A percentile compares a stretch with the other conserved stretches of the same genome.
Evolutionary conservation across 2,888 invertebrate species (phyloP).

Genomic region (Girardia tigrina): DNA sequence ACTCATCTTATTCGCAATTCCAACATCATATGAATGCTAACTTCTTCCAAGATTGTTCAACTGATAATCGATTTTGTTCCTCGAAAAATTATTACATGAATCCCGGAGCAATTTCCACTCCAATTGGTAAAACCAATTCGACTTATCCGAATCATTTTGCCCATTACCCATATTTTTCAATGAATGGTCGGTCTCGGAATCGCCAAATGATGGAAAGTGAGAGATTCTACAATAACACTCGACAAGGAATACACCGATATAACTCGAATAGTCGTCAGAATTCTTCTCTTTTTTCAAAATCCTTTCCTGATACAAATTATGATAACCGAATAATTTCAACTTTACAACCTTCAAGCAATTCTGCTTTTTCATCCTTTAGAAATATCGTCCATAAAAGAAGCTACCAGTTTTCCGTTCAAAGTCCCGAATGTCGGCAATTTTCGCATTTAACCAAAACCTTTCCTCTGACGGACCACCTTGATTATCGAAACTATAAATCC

Average conservation of each 20-base stretch:
- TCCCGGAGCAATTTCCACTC: not conserved
- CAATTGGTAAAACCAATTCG: not conserved
- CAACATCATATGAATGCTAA: not conserved
- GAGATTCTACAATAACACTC: not conserved
- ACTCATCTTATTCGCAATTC: not conserved
- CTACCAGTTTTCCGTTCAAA: constrained; percentile 1
- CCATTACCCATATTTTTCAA: not conserved
- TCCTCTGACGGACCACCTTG: not conserved
- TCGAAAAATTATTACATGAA: constrained; percentile 1
- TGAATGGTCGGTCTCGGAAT: not conserved
- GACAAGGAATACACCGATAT: not conserved
- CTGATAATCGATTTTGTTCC: not conserved
- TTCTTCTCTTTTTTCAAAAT: not conserved
- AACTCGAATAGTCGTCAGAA: constrained; percentile 1
- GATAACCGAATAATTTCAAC: not conserved
- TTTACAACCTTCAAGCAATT: not conserved
- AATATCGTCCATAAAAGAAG: constrained; percentile 5
- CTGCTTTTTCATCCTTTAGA: not conserved
- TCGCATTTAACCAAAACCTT: not conserved
- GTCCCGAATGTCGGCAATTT: constrained; percentile 2
- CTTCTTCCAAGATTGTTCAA: not conserved
- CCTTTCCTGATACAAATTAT: not conserved
- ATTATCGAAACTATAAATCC: not conserved
- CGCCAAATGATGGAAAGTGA: not conserved
- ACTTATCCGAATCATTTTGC: not conserved